Base-by-base conservation (phyloP, 2,113 vertebrate genomes). In the Oncorhynchus mykiss region DNA sequence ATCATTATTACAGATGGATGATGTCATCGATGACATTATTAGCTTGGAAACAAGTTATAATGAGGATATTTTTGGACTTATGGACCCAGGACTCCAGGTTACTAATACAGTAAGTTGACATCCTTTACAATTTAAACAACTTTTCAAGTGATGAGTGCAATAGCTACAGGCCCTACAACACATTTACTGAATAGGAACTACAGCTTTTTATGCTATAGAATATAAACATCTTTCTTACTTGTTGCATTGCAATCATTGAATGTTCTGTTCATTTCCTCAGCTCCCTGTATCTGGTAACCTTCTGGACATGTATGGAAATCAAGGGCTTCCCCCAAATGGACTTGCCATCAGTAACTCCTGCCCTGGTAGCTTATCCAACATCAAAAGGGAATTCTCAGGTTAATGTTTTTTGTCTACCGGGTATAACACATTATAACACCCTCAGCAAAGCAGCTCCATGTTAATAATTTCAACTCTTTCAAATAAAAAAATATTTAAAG, bases 1-100 rank as follows among this genome's bases (percentile, higher is more conserved):
- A 62, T 62, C 16, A 1, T 8, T 62, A 16, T 62, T 62, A 20
- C 86, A 99, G 98, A 99, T 99, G 97, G 98, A 99, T 86, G 97
- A 99, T 91, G 98, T 99, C 79, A 98, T 99, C 0, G 98, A 99
- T 87, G 98, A 99, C 92, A 99, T 99, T 59, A 99, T 99, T 85
- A 97, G 98, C 84, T 90, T 99, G 94, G 97, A 99, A 90, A 98
- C 97, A 73, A 99, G 97, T 92, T 99, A 99, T 78, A 99, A 94
- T 90, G 98, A 99, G 85, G 97, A 99, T 48, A 96, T 98, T 81
- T 94, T 98, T 18, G 93, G 96, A 80, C 89, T 99, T 85, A 95
- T 98, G 94, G 98, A 99, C 81, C 96, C 98, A 18, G 95, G 94
- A 73, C 91, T 99, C 86, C 97, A 98, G 81, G 95, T 99, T 95